These are phyloP conservation scores for Polydrusus cervinus DNA, from an alignment of 2,888 invertebrate genomes.

Conservation along the genomic window DNA sequence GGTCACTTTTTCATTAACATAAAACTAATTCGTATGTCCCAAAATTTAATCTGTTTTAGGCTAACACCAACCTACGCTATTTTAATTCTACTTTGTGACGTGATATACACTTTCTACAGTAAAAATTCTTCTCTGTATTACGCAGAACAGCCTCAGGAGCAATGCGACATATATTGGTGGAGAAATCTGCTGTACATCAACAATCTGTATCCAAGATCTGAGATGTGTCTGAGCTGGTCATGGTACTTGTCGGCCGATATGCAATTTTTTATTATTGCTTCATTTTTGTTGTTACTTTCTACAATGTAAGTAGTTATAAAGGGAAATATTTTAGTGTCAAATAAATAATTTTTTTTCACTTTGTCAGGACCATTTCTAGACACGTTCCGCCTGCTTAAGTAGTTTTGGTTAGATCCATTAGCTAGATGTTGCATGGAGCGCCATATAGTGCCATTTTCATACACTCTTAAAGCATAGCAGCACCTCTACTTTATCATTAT, in stretches of 20 bases:
- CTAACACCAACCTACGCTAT: conserved; percentile 72
- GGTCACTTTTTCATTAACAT: too few species aligned
- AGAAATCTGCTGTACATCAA: conserved; percentile 73
- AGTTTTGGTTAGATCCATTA: too few species aligned
- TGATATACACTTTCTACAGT: conserved; percentile 68
- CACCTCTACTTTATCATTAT: too few species aligned
- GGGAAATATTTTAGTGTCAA: not conserved
- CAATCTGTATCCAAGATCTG: conserved; percentile 70
- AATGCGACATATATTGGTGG: conserved; percentile 74
- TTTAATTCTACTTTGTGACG: conserved; percentile 68
- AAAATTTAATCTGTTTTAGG: conserved; percentile 59
- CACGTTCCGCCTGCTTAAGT: too few species aligned
- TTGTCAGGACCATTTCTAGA: too few species aligned
- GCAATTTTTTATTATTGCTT: conserved; percentile 70
- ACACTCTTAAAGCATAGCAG: too few species aligned
- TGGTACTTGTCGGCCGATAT: conserved; percentile 73
- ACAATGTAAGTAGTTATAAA: conserved; percentile 66
- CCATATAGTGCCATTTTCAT: too few species aligned
- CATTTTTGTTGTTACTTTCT: conserved; percentile 69
- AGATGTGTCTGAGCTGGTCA: conserved; percentile 73
- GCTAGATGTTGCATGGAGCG: too few species aligned
- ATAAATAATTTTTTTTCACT: too few species aligned
- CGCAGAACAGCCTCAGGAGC: conserved; percentile 67
- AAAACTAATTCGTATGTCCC: too few species aligned
- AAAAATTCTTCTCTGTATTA: conserved; percentile 68